Conservation (phyloP, 2,113 vertebrate genomes). For the Pseudolaguvia tuberculata region DNA sequence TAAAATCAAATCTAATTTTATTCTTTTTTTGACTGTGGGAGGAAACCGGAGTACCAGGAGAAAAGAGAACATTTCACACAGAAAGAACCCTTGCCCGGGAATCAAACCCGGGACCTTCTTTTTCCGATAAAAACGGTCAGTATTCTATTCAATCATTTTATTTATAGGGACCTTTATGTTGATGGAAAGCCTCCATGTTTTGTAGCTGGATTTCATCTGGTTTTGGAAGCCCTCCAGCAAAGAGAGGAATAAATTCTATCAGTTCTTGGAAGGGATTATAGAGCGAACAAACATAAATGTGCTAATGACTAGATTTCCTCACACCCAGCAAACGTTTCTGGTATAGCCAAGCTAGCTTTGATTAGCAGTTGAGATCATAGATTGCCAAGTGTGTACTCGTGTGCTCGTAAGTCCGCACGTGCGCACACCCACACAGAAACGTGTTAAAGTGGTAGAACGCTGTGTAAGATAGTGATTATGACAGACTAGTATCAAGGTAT, state of each 20-base stretch:
- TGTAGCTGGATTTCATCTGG: slow-evolving; percentile 34
- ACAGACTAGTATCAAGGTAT: slow-evolving; percentile 18
- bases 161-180: not conserved
- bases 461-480: not conserved
- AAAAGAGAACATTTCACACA: no score
- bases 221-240: slow-evolving; percentile 36
- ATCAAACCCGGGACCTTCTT: no score
- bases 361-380: slow-evolving; percentile 22
- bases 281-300: slow-evolving; percentile 47
- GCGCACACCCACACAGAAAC: not conserved
- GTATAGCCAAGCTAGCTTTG: slow-evolving; percentile 41
- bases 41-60: no score
- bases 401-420: no score
- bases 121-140: not conserved
- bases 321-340: slow-evolving; percentile 41
- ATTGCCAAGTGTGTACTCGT: slow-evolving; percentile 1
- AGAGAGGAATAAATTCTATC: slow-evolving; percentile 47
- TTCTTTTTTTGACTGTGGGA: no score
- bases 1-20: no score
- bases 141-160: not conserved
- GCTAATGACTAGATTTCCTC: slow-evolving; percentile 50
- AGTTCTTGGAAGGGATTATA: slow-evolving; percentile 55
- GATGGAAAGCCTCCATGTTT: slow-evolving; percentile 11
- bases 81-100: no score
- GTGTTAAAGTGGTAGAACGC: slow-evolving; percentile 17